Evolutionary conservation across 2,797 vertebrate species (phyloP).

Genomic region (Staurois parvus): DNA sequence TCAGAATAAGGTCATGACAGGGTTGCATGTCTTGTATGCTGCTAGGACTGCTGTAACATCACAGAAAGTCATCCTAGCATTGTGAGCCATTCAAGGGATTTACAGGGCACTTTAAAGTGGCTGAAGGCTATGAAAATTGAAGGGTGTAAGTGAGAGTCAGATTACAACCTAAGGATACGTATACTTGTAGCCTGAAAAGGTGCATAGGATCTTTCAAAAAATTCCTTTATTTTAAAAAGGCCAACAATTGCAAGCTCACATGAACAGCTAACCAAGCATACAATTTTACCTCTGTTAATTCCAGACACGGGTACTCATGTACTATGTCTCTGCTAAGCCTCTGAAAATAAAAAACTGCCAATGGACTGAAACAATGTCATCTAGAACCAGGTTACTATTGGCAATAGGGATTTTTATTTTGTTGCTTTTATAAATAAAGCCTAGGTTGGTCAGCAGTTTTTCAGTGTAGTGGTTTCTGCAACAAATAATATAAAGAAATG

Average conservation of each 20-base stretch:
- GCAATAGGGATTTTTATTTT: too few relatives aligned
- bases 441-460: too few relatives aligned
- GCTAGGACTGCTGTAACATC: slow-evolving; percentile 27
- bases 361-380: too few relatives aligned
- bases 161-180: slow-evolving; percentile 45
- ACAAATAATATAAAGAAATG: too few relatives aligned
- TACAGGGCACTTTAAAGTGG: slow-evolving; percentile 53
- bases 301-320: background rate
- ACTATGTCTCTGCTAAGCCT: too few relatives aligned
- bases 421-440: too few relatives aligned
- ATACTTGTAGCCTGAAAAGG: slow-evolving; percentile 33
- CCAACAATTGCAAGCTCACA: background rate
- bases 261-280: background rate
- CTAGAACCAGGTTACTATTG: too few relatives aligned
- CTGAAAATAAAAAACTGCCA: too few relatives aligned
- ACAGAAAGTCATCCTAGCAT: slow-evolving; percentile 33
- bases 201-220: background rate
- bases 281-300: background rate
- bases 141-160: slow-evolving; percentile 52
- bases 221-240: slow-evolving; percentile 20
- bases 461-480: too few relatives aligned
- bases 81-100: slow-evolving; percentile 47
- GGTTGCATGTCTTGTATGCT: slow-evolving; percentile 37
- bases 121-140: slow-evolving; percentile 52
- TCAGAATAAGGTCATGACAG: slow-evolving; percentile 45